Evolutionary conservation across 2,888 invertebrate species (phyloP), one percentile per base, ranked within the genome.

Genomic region (Sarcophaga subvicina): DNA sequence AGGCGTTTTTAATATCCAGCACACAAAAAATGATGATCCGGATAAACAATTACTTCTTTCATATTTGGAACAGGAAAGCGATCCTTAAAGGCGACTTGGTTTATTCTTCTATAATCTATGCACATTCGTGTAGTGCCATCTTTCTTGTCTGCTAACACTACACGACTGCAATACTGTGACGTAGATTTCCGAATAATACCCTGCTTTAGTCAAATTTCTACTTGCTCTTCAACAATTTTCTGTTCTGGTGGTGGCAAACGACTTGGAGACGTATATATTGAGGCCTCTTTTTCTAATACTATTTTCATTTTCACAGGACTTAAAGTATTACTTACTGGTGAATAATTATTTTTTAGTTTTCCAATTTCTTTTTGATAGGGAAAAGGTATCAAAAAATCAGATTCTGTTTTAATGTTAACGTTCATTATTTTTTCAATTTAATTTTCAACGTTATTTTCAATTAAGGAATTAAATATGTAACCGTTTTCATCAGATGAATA

Each of bases 201-300:
- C 22, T 76, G 6, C 25, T 75, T 54, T 0, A 85, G 54, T 85
- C 87, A 87, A 47, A 67, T 47, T 49, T 85, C 79, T 20, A 87
- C 80, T 80, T 85, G 77, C 4, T 73, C 75, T 14, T 79, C 73
- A 14, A 88, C 81, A n/a, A 88, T 63, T 25, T 69, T 63, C 62
- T 84, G 81, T 60, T 86, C 77, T n/a, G 78, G 67, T 60, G 60
- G 72, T 80, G 88, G 77, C 12, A 87, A 80, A 37, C 86, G 83
- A 14, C 64, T 85, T 4, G 84, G 78, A 3, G 62, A 62, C 20
- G 20, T 20, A 22, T 62, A 20, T 62, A 62, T 62, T 62, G n/a
- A 2, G 10, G 1, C 4, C 20, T 62, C 62, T 20, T 62, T 62
- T 62, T n/a, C n/a, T 22, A 62, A 62, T 2, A 62, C n/a, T 20